Base-by-base conservation (phyloP, 30 jellyfish, hydroid and myxozoan genomes). In the Chrysaora quinquecirrha region DNA sequence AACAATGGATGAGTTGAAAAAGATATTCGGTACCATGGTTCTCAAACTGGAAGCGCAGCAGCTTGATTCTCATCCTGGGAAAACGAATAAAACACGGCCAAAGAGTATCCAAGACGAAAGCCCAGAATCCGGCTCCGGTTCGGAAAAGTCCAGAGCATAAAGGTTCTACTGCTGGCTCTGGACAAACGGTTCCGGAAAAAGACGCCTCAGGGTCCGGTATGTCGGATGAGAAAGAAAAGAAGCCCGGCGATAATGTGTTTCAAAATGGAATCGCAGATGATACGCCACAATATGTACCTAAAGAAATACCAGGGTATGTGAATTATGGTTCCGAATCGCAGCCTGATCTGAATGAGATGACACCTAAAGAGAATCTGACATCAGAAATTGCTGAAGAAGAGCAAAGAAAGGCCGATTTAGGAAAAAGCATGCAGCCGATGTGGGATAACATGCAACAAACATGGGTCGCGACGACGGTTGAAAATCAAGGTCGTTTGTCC, bases 341-440 rank as follows among this genome's bases (percentile, higher is more conserved):
- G 54, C 6, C 11, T 38, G 54, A 38, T 3, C 11, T 14, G 14
- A 14, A 38, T 6, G 14, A 38, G 14, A 38, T 3, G 6, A 14
- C 54, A 14, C 6, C 6, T 38, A 14, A 6, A 3, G 14, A 3
- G 6, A 14, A 38, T 6, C 6, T 3, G 14, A 38, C 54, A 38
- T 38, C 54, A 38, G 54, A 6, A 3, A 14, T 3, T 2, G 7
- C 3, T 4, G 68, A 12, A 4, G 68, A 52, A 16, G 68, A 52
- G 68, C 29, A 52, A 19, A 52, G 29, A 52, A 16, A 20, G 25
- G 58, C 16, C 16, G 68, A 52, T 52, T 19, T 10, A 16, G 68
- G 27, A 9, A 52, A 52, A 20, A 52, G 29, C 68, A 52, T 52
- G 68, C 68, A 52, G 19, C 68, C 68, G 24, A 52, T 52, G 68